A percentile compares a stretch with the other conserved stretches of the same genome.
phyloP scores from a whole-genome alignment of 1,140 invertebrate species.

The Drosophila ercepeae region DNA sequence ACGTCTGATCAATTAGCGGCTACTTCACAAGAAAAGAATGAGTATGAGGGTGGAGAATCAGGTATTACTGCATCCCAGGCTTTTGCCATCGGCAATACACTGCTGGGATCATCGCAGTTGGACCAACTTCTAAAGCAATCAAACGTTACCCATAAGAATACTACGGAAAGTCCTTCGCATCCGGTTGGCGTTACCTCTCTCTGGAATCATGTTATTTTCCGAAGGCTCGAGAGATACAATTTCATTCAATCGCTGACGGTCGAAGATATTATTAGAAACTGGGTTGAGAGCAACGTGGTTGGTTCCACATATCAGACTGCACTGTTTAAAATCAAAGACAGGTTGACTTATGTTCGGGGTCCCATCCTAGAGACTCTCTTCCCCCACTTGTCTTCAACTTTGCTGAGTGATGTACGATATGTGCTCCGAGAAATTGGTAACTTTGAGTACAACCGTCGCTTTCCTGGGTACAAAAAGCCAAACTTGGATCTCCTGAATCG shows the following conservation, averaged over 20 bases:
- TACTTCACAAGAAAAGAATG: no score
- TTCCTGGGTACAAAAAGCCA: not conserved
- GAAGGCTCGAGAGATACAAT: slow-evolving; percentile 21
- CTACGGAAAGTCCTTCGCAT: no score
- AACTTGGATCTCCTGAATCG: slow-evolving; percentile 39
- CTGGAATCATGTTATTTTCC: slow-evolving; percentile 27
- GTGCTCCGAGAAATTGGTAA: slow-evolving; percentile 31
- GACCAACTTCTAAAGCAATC: no score
- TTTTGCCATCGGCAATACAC: no score
- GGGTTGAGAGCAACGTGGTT: slow-evolving; percentile 27
- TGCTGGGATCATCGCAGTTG: no score
- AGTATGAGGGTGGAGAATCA: no score
- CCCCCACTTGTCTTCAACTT: slow-evolving; percentile 8
- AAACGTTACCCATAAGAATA: no score
- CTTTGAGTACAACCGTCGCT: slow-evolving; percentile 27
- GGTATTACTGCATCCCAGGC: no score
- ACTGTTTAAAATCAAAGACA: slow-evolving; percentile 17
- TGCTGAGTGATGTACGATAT: slow-evolving; percentile 29
- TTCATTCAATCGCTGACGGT: slow-evolving; percentile 26
- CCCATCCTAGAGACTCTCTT: slow-evolving; percentile 39
- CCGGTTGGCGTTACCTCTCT: no score
- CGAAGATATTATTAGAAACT: slow-evolving; percentile 32
- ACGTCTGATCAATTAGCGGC: no score
- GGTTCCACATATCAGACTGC: slow-evolving; percentile 42
- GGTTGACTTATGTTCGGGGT: slow-evolving; percentile 32